These are phyloP conservation scores for Elgaria multicarinata DNA, from an alignment of 2,113 vertebrate genomes.

Conservation along the genomic window DNA sequence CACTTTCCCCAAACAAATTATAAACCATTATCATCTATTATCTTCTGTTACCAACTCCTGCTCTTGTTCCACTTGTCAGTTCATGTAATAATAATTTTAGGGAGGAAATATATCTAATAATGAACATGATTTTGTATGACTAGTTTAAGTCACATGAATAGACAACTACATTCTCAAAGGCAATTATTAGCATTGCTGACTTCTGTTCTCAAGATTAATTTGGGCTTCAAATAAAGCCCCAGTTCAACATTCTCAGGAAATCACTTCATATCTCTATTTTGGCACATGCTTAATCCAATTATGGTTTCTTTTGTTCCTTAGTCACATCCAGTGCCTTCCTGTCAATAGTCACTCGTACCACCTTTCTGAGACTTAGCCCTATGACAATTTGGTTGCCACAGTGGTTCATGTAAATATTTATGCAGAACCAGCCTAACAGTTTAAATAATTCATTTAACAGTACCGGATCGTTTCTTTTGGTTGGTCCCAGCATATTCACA, in stretches of 20 bases:
- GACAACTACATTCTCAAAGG: neutral
- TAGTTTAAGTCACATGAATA: slow-evolving; percentile 13
- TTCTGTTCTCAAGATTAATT: neutral
- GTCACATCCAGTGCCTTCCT: slow-evolving; percentile 1
- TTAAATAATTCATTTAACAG: slow-evolving; percentile 33
- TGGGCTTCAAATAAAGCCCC: neutral
- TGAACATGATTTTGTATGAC: slow-evolving; percentile 12
- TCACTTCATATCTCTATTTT: slow-evolving; percentile 30
- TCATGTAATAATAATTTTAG: slow-evolving; percentile 14
- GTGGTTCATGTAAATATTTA: neutral
- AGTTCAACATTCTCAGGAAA: neutral
- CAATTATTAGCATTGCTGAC: neutral
- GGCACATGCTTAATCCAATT: slow-evolving; percentile 6
- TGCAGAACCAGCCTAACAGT: neutral
- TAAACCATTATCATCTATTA: slow-evolving; percentile 19
- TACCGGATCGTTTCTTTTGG: neutral
- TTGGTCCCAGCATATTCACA: slow-evolving; percentile 5
- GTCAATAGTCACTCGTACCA: neutral
- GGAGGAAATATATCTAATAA: neutral
- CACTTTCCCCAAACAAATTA: slow-evolving; percentile 19
- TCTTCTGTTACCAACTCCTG: neutral
- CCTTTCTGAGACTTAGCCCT: neutral
- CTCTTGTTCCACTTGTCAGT: slow-evolving; percentile 1
- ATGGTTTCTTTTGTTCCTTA: neutral
- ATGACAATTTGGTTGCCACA: neutral